Conservation (phyloP, 2,888 invertebrate species). For the Drosophila merina region DNA sequence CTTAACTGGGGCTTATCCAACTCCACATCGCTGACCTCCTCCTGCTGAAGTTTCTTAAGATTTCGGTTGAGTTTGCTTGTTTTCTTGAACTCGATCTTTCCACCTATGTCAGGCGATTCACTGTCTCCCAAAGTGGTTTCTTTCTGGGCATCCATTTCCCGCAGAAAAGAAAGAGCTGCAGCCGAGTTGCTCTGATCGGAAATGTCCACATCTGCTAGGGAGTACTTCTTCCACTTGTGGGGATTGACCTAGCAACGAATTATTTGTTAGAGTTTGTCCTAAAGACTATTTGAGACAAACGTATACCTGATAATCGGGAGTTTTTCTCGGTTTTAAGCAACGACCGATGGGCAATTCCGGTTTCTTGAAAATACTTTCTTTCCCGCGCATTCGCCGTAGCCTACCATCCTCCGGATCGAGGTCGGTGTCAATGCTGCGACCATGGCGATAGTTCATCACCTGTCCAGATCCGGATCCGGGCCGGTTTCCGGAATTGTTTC, state of each 20-base stretch:
- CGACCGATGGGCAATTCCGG: conserved; percentile 88
- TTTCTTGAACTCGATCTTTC: conserved; percentile 81
- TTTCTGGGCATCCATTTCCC: conserved; percentile 87
- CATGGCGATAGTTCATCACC: conserved; percentile 71
- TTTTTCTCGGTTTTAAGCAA: conserved; percentile 85
- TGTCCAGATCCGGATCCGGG: conserved; percentile 26
- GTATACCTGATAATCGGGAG: conserved; percentile 84
- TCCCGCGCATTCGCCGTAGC: conserved; percentile 79
- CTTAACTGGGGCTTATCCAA: conserved; percentile 85
- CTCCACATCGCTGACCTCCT: conserved; percentile 75
- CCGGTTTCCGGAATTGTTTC: conserved; percentile 67
- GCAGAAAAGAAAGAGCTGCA: conserved; percentile 91
- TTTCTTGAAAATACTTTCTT: conserved; percentile 92
- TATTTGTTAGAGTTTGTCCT: neutral
- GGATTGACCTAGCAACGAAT: conserved; percentile 87
- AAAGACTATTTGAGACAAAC: conserved; percentile 19
- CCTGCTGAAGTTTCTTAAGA: conserved; percentile 67
- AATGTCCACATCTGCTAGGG: conserved; percentile 92
- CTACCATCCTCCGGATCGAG: conserved; percentile 49
- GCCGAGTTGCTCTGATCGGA: conserved; percentile 91
- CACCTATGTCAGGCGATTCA: conserved; percentile 1
- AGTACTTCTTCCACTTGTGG: conserved; percentile 92
- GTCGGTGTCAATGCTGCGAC: conserved; percentile 38
- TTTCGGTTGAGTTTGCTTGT: conserved; percentile 77
- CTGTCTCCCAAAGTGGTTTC: conserved; percentile 57